Conservation (phyloP, 2,113 vertebrate species). For the Indri indri region DNA sequence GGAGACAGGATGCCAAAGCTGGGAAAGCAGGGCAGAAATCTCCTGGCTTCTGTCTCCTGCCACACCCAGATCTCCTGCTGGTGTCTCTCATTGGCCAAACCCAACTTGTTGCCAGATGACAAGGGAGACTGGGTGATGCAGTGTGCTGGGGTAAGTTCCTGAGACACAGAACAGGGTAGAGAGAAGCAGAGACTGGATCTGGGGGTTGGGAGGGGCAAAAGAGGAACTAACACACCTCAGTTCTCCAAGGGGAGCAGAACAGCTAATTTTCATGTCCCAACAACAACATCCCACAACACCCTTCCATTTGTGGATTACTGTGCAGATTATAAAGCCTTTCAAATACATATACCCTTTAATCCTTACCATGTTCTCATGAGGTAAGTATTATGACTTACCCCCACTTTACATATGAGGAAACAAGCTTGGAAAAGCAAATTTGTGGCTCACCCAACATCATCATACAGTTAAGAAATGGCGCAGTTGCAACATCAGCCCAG, state of each 20-base stretch:
- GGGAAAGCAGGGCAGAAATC: not conserved
- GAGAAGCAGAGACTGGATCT: not conserved
- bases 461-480: not conserved
- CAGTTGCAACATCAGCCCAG: not conserved
- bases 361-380: not conserved
- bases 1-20: not conserved
- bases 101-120: not conserved
- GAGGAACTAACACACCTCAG: not conserved
- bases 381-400: not conserved
- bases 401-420: not conserved
- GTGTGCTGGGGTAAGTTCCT: not conserved
- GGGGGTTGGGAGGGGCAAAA: not conserved
- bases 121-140: not conserved
- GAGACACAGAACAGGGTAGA: not conserved
- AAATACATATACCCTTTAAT: not conserved
- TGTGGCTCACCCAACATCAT: not conserved
- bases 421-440: slow-evolving; percentile 27
- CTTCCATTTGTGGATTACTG: not conserved
- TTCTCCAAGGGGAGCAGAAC: not conserved
- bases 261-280: not conserved
- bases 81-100: not conserved
- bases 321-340: not conserved
- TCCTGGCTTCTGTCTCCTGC: not conserved
- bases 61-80: not conserved
- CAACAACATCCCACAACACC: not conserved